These are phyloP conservation scores for Branchellion lobata DNA, from an alignment of 2,888 invertebrate genomes.

Conservation along the genomic window DNA sequence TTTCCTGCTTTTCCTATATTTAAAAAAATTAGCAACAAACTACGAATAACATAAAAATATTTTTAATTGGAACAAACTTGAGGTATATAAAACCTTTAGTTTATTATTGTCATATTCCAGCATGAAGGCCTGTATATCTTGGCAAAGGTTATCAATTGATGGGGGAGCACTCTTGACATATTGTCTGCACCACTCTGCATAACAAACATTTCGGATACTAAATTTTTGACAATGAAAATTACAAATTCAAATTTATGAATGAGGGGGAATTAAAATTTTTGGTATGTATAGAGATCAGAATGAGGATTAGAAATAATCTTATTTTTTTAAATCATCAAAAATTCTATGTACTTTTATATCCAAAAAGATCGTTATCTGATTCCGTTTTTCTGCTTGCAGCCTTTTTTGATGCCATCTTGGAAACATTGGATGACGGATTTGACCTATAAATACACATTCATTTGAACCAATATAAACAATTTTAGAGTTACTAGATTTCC, in stretches of 20 bases:
- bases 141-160: neutral
- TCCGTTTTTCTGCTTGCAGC: neutral
- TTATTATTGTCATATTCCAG: neutral
- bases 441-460: too few species aligned
- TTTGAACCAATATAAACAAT: too few species aligned
- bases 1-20: neutral
- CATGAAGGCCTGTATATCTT: neutral
- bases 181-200: neutral
- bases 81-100: neutral
- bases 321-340: too few species aligned
- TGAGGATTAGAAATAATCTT: too few species aligned
- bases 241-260: too few species aligned
- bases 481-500: too few species aligned
- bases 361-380: neutral
- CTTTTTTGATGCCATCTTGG: neutral
- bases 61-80: neutral
- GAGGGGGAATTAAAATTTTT: too few species aligned
- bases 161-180: slow-evolving; percentile 4
- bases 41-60: neutral
- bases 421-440: too few species aligned
- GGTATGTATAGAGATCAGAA: too few species aligned
- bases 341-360: neutral
- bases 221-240: too few species aligned
- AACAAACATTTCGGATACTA: too few species aligned
- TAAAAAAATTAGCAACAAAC: neutral